Percentiles rank a stretch among this genome's conserved stretches.
These are phyloP conservation scores for Pseudonaja textilis DNA, from an alignment of 2,113 vertebrate genomes.

Conservation along the genomic window DNA sequence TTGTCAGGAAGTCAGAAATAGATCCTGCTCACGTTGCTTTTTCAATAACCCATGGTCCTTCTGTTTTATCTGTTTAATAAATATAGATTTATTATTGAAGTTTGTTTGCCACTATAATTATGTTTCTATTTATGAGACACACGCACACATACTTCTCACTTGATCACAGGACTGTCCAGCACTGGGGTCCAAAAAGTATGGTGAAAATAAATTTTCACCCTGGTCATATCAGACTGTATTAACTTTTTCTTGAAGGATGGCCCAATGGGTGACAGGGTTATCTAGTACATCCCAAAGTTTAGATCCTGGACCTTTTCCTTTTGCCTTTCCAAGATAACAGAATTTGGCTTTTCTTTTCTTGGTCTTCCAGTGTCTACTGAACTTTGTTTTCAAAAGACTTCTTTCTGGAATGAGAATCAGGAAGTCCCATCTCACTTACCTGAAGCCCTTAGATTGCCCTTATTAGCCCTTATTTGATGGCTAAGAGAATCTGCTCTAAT, in stretches of 20 bases:
- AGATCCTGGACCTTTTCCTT: not conserved
- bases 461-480: constrained; percentile 51
- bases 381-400: not conserved
- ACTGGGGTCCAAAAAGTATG: not conserved
- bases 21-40: not conserved
- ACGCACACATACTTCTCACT: not conserved
- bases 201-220: too few species aligned
- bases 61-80: not conserved
- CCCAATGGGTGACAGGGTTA: not conserved
- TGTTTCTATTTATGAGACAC: not conserved
- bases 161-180: not conserved
- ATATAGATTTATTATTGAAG: not conserved
- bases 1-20: not conserved
- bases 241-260: not conserved
- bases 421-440: not conserved
- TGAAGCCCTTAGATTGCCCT: not conserved
- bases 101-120: not conserved
- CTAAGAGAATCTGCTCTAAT: constrained; percentile 52
- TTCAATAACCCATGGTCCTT: not conserved
- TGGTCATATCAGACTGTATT: not conserved
- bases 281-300: not conserved
- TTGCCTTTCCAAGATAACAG: not conserved
- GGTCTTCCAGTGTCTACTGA: not conserved
- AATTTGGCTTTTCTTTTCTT: not conserved
- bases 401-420: not conserved